Percentiles rank a stretch among this genome's conserved stretches.
Conservation (phyloP, 2,888 invertebrate species). For the Napeogenes inachia region DNA sequence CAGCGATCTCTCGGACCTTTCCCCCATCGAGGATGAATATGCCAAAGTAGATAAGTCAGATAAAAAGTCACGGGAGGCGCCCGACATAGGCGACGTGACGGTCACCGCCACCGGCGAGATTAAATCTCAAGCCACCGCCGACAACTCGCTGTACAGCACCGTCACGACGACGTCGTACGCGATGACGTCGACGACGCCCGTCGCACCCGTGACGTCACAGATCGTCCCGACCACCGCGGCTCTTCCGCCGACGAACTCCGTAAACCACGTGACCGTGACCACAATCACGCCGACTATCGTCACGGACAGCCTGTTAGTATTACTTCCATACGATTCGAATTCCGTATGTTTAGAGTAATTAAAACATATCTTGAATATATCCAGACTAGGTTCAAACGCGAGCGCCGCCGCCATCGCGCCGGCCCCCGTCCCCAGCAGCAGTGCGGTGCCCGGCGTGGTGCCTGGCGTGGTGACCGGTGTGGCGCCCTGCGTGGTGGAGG, state of each 20-base stretch:
- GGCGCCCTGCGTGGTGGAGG: conserved; percentile 32
- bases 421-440: too few relatives aligned
- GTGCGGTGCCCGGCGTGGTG: too few relatives aligned
- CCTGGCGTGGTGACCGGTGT: too few relatives aligned
- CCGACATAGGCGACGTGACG: conserved; percentile 68
- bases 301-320: conserved; percentile 39
- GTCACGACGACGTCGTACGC: conserved; percentile 28
- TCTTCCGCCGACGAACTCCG: conserved; percentile 20
- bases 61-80: conserved; percentile 59
- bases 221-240: conserved; percentile 14
- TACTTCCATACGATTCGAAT: neutral
- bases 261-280: conserved; percentile 27
- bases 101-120: conserved; percentile 42
- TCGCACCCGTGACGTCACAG: conserved; percentile 23
- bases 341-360: too few relatives aligned
- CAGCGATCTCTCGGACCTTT: conserved; percentile 90
- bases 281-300: conserved; percentile 33
- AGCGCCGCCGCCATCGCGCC: too few relatives aligned
- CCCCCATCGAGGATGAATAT: conserved; percentile 84
- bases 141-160: conserved; percentile 18
- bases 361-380: too few relatives aligned
- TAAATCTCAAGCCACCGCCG: conserved; percentile 26
- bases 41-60: conserved; percentile 67
- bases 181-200: conserved; percentile 21
- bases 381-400: too few relatives aligned